These are phyloP conservation scores for Drosophila subsilvestris DNA, from an alignment of 2,888 invertebrate species.

Conservation along the genomic window DNA sequence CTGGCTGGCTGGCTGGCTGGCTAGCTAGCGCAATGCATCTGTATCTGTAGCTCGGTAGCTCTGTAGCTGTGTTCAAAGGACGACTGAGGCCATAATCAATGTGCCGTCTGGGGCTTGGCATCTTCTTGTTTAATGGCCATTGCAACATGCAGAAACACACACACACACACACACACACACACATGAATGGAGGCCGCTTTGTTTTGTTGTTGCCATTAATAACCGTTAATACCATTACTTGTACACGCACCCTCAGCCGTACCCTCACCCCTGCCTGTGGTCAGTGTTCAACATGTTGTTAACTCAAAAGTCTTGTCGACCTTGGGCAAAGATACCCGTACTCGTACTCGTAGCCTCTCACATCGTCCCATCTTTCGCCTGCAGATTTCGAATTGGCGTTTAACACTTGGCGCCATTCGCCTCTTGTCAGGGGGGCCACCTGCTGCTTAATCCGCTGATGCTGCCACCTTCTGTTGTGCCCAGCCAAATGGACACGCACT, in stretches of 20 bases:
- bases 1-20: not conserved
- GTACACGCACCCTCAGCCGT: not conserved
- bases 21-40: conserved; percentile 8
- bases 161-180: conserved; percentile 41
- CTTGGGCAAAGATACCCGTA: conserved; percentile 49
- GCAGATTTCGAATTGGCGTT: conserved; percentile 15
- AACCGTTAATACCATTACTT: conserved; percentile 48
- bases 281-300: conserved; percentile 53
- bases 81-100: conserved; percentile 46
- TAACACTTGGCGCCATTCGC: conserved; percentile 30
- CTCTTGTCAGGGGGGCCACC: conserved; percentile 27
- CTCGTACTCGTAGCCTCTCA: not conserved
- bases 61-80: conserved; percentile 51
- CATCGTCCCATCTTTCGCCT: conserved; percentile 19
- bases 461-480: conserved; percentile 1
- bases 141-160: conserved; percentile 37
- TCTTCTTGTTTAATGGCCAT: conserved; percentile 53
- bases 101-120: conserved; percentile 38
- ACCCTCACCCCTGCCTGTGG: conserved; percentile 7
- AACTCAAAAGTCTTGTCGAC: conserved; percentile 50
- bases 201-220: conserved; percentile 55
- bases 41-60: conserved; percentile 14
- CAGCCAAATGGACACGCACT: conserved; percentile 38
- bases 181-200: conserved; percentile 9
- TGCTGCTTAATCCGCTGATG: conserved; percentile 36